Evolutionary conservation across 2,888 invertebrate genomes (phyloP).

Genomic region (Brachyptera risi): DNA sequence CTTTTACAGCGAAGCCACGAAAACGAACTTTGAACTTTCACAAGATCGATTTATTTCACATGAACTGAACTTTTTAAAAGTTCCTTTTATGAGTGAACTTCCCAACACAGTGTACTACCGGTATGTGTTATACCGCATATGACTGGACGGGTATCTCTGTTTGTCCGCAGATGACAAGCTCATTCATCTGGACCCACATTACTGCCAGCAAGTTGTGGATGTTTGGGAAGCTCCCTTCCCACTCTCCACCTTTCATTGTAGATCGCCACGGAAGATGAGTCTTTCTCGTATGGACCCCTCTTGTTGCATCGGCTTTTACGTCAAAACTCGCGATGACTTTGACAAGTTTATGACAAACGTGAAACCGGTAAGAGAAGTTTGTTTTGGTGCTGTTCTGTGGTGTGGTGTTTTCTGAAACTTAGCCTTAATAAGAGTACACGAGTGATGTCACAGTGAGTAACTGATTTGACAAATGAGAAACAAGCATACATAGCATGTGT

Average conservation of each 20-base stretch:
- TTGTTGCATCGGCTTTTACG: conserved; percentile 88
- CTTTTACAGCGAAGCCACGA: too few relatives aligned
- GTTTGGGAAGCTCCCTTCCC: conserved; percentile 75
- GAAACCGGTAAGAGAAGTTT: conserved; percentile 55
- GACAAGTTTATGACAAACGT: conserved; percentile 68
- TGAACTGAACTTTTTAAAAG: too few relatives aligned
- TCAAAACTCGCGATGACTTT: conserved; percentile 70
- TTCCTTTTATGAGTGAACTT: too few relatives aligned
- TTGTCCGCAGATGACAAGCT: conserved; percentile 77
- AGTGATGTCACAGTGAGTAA: too few relatives aligned
- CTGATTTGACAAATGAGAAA: too few relatives aligned
- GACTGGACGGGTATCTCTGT: too few relatives aligned
- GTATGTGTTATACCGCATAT: too few relatives aligned
- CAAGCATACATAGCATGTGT: too few relatives aligned
- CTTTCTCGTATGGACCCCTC: conserved; percentile 87
- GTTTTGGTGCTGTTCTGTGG: not conserved
- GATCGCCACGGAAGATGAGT: conserved; percentile 79
- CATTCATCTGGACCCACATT: conserved; percentile 91
- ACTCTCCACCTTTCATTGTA: conserved; percentile 76
- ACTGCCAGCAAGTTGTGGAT: conserved; percentile 88
- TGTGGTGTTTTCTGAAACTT: not conserved
- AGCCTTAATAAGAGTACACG: too few relatives aligned
- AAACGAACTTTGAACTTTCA: too few relatives aligned
- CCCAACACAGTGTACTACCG: too few relatives aligned
- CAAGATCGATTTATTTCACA: too few relatives aligned